phyloP scores from a whole-genome alignment of 2,797 vertebrate species.

The Anisognathus igniventris region DNA sequence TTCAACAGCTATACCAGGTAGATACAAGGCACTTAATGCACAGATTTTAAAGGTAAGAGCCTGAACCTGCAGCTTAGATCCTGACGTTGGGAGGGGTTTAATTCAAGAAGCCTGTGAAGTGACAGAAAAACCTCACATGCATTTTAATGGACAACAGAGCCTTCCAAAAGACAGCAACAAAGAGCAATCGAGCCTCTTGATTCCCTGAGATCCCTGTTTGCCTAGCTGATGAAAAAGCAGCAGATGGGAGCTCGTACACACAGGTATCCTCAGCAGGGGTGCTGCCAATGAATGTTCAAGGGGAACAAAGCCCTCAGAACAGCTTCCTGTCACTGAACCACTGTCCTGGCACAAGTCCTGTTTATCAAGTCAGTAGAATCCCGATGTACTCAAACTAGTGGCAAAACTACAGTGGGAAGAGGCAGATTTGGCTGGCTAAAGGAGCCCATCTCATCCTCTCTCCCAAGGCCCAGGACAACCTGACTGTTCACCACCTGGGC shows the following conservation, averaged over 20 bases:
- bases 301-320: neutral
- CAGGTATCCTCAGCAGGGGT: neutral
- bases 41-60: neutral
- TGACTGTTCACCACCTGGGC: neutral
- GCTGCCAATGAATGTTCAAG: neutral
- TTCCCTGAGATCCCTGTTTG: neutral
- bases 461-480: neutral
- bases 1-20: neutral
- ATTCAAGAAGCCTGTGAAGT: neutral
- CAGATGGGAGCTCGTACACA: neutral
- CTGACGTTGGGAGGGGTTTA: neutral
- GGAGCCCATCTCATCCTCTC: neutral
- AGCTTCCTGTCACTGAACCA: neutral
- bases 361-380: neutral
- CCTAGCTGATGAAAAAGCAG: neutral
- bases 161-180: neutral
- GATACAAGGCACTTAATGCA: neutral
- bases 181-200: neutral
- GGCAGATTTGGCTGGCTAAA: neutral
- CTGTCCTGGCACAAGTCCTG: neutral
- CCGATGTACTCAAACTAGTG: neutral
- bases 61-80: neutral
- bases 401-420: neutral
- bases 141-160: neutral
- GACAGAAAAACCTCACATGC: neutral